Evolutionary conservation across 1,140 invertebrate species (phyloP), one percentile per base, ranked within the genome.

Genomic region (Drosophila nikananu): DNA sequence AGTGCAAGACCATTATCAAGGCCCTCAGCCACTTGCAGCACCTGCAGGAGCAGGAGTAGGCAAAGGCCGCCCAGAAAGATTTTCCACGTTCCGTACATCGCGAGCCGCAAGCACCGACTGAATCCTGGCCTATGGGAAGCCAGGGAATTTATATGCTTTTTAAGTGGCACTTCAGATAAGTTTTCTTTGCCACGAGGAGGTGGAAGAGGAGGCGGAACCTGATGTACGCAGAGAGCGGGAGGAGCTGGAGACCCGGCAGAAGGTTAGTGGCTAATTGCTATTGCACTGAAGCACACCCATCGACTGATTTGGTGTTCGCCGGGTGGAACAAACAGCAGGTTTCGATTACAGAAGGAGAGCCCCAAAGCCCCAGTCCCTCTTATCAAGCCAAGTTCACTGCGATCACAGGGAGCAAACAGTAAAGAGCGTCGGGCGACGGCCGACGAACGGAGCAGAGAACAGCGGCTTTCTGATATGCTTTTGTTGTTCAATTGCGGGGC

Each of bases 1-100:
- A 61, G 93, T 7, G 96, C 97, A 75, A 98, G 90, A 9, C 97
- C 97, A 95, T 98, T 98, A 77, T 98, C 96, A 71, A 98, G 94
- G 67, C 87, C 93, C 86, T 48, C 9, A 8, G 27, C 74, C 15
- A 37, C 6, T 2, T 49, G 15, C 21, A 83, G 68, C 15, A 60
- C 44, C 48, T 83, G 73, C 27, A 83, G 48, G 23, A 89, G 35
- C 15, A 86, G 78, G 35, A 82, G 54, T 9, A 57, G 54, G 21
- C 54, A 12, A n/a, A 25, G 32, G 15, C 41, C 30, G 15, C 42
- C 63, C n/a, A 72, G 15, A 54, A 73, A 37, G 35, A 59, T 15
- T 21, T 44, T 49, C 8, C 25, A 51, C 9, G 55, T 58, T 67
- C 42, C 54, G 37, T 41, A 51, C 81, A 84, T 89, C 2, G 27